phyloP scores from a whole-genome alignment of 2,888 invertebrate species.

The Erebia ligea region DNA sequence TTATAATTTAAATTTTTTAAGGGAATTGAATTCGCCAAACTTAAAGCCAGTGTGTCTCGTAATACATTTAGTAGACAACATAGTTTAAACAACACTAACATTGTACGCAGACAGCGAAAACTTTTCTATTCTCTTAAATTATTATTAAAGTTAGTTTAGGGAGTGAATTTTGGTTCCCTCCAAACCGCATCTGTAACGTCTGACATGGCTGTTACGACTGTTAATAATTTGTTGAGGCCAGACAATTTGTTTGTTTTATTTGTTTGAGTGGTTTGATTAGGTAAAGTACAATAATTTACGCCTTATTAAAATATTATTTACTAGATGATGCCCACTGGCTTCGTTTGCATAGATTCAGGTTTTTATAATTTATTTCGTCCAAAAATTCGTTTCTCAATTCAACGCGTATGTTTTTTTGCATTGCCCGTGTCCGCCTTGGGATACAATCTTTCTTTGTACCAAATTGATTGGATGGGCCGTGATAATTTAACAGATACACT shows the following conservation, averaged over 20 bases:
- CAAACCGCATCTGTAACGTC: slow-evolving; percentile 25
- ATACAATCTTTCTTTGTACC: no score
- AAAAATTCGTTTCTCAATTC: no score
- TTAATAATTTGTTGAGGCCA: slow-evolving; percentile 10
- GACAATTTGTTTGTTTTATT: slow-evolving; percentile 15
- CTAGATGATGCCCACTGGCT: no score
- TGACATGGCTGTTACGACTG: slow-evolving; percentile 16
- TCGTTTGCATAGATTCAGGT: no score
- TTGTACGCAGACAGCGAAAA: slow-evolving; percentile 34
- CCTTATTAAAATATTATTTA: no score
- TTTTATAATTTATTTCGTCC: no score
- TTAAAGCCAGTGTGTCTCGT: slow-evolving; percentile 21
- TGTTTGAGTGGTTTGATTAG: neutral
- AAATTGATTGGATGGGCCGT: no score
- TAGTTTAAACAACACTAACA: slow-evolving; percentile 38
- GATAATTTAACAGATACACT: no score
- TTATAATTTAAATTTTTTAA: neutral
- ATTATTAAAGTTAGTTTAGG: slow-evolving; percentile 41
- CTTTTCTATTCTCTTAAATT: slow-evolving; percentile 41
- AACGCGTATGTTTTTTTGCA: no score
- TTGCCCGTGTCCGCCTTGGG: no score
- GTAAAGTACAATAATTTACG: no score
- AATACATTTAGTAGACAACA: slow-evolving; percentile 34
- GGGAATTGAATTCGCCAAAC: neutral
- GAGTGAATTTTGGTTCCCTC: slow-evolving; percentile 30